Conservation (phyloP, 2,113 vertebrate genomes). For the Cricetomys ansorgei region DNA sequence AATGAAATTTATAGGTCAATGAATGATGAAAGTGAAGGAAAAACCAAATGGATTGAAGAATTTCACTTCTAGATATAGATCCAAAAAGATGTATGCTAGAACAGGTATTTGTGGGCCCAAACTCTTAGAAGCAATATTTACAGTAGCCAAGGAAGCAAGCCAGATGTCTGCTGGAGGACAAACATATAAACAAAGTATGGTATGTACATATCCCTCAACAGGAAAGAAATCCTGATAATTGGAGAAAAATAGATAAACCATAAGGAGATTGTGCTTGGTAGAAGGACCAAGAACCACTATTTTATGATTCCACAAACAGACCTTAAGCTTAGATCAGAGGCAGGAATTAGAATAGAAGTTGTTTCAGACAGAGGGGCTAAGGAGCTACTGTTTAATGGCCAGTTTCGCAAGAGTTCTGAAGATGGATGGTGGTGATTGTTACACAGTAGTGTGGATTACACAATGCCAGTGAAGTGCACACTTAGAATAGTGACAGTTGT, state of each 20-base stretch:
- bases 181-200: not conserved
- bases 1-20: not conserved
- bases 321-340: not conserved
- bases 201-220: not conserved
- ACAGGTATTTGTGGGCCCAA: not conserved
- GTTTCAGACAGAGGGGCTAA: no score
- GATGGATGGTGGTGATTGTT: no score
- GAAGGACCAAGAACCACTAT: not conserved
- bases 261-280: not conserved
- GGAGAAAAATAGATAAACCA: not conserved
- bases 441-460: not conserved
- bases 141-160: not conserved
- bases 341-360: not conserved
- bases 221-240: not conserved
- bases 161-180: not conserved
- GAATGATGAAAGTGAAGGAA: not conserved
- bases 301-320: not conserved
- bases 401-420: not conserved
- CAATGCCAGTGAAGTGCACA: not conserved
- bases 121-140: not conserved
- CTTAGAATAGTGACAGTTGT: not conserved
- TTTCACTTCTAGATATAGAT: not conserved
- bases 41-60: not conserved
- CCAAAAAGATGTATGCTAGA: not conserved
- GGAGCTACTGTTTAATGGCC: not conserved